Conservation (phyloP, 2,888 invertebrate genomes). For the Pterostichus niger region DNA sequence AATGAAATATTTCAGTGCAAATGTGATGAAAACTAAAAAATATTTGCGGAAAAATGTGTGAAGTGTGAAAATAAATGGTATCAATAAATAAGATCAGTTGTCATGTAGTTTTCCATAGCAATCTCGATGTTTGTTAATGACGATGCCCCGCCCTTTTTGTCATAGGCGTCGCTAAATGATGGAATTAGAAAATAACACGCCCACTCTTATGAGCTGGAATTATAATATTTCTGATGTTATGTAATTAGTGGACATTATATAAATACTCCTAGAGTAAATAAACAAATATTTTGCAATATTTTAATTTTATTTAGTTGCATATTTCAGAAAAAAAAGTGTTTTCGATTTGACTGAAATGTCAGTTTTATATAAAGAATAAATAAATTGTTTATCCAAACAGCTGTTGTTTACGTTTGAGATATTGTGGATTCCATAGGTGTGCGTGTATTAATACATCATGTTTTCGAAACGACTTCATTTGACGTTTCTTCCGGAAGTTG, state of each 20-base stretch:
- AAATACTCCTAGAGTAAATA: conserved; percentile 11
- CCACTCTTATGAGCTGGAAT: conserved; percentile 19
- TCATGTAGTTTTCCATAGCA: conserved; percentile 49
- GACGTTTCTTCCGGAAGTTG: conserved; percentile 48
- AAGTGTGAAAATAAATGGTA: neutral
- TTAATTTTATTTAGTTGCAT: neutral
- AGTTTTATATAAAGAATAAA: conserved; percentile 9
- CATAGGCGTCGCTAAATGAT: conserved; percentile 37
- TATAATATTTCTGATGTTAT: conserved; percentile 14
- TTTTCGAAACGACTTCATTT: conserved; percentile 37
- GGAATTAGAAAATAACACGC: conserved; percentile 38
- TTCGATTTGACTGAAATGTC: neutral
- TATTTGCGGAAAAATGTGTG: neutral
- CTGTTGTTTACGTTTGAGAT: conserved; percentile 41
- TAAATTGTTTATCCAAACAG: conserved; percentile 38
- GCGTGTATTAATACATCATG: conserved; percentile 44
- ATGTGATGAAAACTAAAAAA: neutral
- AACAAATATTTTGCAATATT: conserved; percentile 10
- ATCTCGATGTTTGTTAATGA: conserved; percentile 34
- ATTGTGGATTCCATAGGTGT: conserved; percentile 44
- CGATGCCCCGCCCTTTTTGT: conserved; percentile 37
- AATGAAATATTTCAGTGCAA: too few species aligned
- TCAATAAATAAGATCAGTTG: conserved; percentile 24
- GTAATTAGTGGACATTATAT: conserved; percentile 1
- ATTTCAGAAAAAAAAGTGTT: conserved; percentile 14